Conservation (phyloP, 1,140 invertebrate species). For the Pogonognathellus flavescens region DNA sequence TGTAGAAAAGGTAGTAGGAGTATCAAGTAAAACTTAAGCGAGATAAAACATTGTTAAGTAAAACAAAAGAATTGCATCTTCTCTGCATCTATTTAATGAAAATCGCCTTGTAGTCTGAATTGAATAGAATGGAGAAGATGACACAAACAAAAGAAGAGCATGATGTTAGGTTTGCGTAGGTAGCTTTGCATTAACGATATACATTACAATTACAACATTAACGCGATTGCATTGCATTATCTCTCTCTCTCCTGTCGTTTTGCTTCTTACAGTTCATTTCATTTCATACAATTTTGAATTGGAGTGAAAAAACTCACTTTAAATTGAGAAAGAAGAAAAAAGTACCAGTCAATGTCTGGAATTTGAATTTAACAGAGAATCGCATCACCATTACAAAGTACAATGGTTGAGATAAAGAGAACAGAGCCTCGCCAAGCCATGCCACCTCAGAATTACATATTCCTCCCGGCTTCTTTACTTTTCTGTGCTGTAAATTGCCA, state of each 20-base stretch:
- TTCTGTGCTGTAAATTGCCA: constrained; percentile 24
- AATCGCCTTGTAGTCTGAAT: background rate
- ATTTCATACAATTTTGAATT: constrained; percentile 42
- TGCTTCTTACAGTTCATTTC: constrained; percentile 15
- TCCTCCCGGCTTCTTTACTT: constrained; percentile 50
- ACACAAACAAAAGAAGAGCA: constrained; percentile 25
- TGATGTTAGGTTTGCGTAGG: background rate
- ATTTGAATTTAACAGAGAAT: constrained; percentile 52
- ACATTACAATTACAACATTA: background rate
- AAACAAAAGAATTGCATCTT: constrained; percentile 56
- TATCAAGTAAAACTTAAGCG: background rate
- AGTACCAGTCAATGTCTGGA: constrained; percentile 44
- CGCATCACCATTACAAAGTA: constrained; percentile 42
- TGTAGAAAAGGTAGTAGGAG: background rate
- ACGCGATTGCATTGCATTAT: background rate
- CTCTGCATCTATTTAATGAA: background rate
- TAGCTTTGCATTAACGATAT: background rate
- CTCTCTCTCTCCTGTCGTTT: constrained; percentile 14
- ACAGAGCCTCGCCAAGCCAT: background rate
- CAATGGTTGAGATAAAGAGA: constrained; percentile 19
- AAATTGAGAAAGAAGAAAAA: constrained; percentile 44
- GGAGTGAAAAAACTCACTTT: constrained; percentile 45
- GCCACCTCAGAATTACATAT: background rate
- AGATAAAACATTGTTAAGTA: background rate
- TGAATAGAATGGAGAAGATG: constrained; percentile 5